Base-by-base conservation (phyloP, 2,113 vertebrate genomes). In the Lepisosteus oculatus region DNA sequence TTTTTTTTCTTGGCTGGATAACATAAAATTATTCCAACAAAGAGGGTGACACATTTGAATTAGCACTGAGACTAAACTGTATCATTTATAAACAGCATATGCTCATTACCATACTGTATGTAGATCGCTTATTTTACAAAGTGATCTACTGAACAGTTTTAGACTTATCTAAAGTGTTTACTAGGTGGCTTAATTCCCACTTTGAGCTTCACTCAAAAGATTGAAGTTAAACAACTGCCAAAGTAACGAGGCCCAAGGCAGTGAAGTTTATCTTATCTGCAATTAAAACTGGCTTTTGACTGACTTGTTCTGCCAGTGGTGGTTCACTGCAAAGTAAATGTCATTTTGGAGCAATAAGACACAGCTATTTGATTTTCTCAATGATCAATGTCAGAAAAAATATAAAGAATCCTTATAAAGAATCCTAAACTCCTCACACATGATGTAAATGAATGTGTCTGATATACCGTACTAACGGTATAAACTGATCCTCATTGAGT, bases 201-300 rank as follows among this genome's bases (percentile, higher is more conserved):
- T 9, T 64, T 13, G 62, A 70, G 65, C 69, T 74, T 0, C 3
- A 43, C 78, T 65, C 3, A 71, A 47, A 65, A 61, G 64, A 71
- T 71, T 0, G 0, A 3, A 3, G 55, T 57, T 56, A 72, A n/a
- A 47, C 68, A 57, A 57, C 63, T 61, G 51, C 11, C 13, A 13
- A 9, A n/a, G 69, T 61, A 81, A 71, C 79, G 68, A 73, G 73
- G 57, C 59, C 66, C 9, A 55, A 72, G 70, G 70, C 62, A 69
- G 61, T 8, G 77, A 73, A 42, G 65, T 63, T 71, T 66, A 55
- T 81, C 67, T 79, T 69, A 71, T 11, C 47, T 68, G 69, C 74
- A 83, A 67, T 84, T 78, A 83, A 65, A 51, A 61, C 63, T 78
- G 70, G 43, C 43, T 67, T 66, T 68, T 73, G 74, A 72, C 70